phyloP scores from a whole-genome alignment of 2,113 vertebrate species.

The Ammodytes marinus region DNA sequence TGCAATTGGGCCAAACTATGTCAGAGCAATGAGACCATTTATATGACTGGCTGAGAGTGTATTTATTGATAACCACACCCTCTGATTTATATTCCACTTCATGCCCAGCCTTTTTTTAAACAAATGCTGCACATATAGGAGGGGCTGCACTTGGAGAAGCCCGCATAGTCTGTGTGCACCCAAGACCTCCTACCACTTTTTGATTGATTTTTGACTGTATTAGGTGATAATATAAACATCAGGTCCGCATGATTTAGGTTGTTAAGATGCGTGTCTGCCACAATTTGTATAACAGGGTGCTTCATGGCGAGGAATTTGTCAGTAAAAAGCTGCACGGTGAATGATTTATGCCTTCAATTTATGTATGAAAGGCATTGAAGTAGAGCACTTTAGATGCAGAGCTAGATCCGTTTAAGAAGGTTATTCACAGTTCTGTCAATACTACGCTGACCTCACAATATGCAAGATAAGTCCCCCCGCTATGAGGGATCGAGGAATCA shows the following conservation, averaged over 20 bases:
- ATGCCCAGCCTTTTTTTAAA: too few species aligned
- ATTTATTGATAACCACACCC: not conserved
- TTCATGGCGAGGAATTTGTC: not conserved
- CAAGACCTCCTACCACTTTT: not conserved
- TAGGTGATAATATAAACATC: not conserved
- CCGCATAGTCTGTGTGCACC: too few species aligned
- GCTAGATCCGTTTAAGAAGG: constrained; percentile 49
- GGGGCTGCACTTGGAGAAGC: not conserved
- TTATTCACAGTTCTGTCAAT: constrained; percentile 66
- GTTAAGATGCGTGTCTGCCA: not conserved
- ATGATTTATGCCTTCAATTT: constrained; percentile 35
- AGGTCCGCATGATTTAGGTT: not conserved
- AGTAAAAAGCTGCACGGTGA: not conserved
- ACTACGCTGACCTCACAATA: constrained; percentile 57
- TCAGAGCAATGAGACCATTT: not conserved
- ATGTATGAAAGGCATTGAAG: constrained; percentile 29
- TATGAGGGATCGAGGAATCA: constrained; percentile 61
- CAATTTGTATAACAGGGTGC: not conserved
- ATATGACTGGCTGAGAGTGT: not conserved
- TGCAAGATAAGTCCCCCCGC: constrained; percentile 54
- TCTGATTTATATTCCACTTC: too few species aligned
- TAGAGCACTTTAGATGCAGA: constrained; percentile 28
- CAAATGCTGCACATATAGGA: not conserved
- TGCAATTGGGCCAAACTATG: not conserved
- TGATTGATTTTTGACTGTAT: too few species aligned